Evolutionary conservation across 1,140 invertebrate species (phyloP).

Genomic region (Antheraea mylitta): DNA sequence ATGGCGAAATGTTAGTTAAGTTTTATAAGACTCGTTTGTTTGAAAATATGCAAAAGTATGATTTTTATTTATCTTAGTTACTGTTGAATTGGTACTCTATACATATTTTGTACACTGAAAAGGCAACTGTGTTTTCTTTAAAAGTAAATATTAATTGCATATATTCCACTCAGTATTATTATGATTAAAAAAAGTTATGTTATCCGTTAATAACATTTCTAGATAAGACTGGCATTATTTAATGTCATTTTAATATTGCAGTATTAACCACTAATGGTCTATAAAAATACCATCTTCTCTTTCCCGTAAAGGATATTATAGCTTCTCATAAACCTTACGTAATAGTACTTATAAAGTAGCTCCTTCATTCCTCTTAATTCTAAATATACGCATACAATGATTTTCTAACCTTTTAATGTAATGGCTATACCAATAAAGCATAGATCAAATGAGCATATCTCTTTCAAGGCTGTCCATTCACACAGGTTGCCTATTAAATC

Average conservation of each 20-base stretch:
- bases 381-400: neutral
- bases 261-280: no score
- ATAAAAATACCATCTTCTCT: neutral
- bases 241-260: no score
- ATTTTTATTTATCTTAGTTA: no score
- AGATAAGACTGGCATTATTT: no score
- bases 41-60: neutral
- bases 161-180: no score
- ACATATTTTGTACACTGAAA: no score
- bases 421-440: slow-evolving; percentile 26
- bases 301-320: neutral
- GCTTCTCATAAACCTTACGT: neutral
- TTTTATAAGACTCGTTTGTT: neutral
- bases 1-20: neutral
- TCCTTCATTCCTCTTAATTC: neutral
- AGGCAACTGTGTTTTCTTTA: no score
- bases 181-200: no score
- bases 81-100: no score
- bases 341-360: neutral
- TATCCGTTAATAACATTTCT: no score
- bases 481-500: slow-evolving; percentile 46
- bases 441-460: slow-evolving; percentile 45
- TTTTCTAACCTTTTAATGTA: slow-evolving; percentile 11
- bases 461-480: slow-evolving; percentile 34
- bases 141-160: no score